A percentile compares a stretch with the other conserved stretches of the same genome.
Evolutionary conservation across 2,113 vertebrate genomes (phyloP).

Genomic region (Gobiocypris rarus): DNA sequence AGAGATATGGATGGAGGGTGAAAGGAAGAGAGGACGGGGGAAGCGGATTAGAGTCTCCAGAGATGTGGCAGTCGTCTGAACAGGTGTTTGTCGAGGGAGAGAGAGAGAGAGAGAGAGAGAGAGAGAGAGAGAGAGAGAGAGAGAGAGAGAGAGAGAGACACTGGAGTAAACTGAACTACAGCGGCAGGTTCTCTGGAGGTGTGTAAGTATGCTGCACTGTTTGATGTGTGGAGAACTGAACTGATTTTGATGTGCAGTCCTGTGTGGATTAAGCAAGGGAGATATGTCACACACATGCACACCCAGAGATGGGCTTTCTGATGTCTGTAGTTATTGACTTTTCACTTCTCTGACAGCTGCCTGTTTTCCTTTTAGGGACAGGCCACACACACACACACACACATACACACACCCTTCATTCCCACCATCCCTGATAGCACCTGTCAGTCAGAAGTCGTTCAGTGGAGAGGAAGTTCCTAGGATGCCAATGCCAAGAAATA

Average conservation of each 20-base stretch:
- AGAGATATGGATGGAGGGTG: constrained; percentile 17
- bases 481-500: not conserved
- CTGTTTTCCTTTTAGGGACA: constrained; percentile 26
- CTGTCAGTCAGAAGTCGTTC: constrained; percentile 16
- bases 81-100: constrained; percentile 25
- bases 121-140: no score
- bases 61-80: constrained; percentile 26
- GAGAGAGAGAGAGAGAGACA: not conserved
- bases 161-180: constrained; percentile 1
- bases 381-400: constrained; percentile 29
- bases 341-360: constrained; percentile 38
- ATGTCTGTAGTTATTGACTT: constrained; percentile 46
- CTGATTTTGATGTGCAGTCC: constrained; percentile 41
- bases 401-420: constrained; percentile 31
- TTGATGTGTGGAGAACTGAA: constrained; percentile 40
- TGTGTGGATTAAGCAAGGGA: constrained; percentile 18
- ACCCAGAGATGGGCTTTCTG: constrained; percentile 34
- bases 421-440: constrained; percentile 2
- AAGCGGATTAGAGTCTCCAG: constrained; percentile 23
- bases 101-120: not conserved
- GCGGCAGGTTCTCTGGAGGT: not conserved
- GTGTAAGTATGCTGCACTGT: constrained; percentile 23
- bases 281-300: constrained; percentile 33
- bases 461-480: constrained; percentile 1
- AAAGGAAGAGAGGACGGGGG: not conserved